Percentiles rank a stretch among this genome's conserved stretches.
These are phyloP conservation scores for Auanema freiburgensis DNA, from an alignment of 2,888 invertebrate species.

Conservation along the genomic window DNA sequence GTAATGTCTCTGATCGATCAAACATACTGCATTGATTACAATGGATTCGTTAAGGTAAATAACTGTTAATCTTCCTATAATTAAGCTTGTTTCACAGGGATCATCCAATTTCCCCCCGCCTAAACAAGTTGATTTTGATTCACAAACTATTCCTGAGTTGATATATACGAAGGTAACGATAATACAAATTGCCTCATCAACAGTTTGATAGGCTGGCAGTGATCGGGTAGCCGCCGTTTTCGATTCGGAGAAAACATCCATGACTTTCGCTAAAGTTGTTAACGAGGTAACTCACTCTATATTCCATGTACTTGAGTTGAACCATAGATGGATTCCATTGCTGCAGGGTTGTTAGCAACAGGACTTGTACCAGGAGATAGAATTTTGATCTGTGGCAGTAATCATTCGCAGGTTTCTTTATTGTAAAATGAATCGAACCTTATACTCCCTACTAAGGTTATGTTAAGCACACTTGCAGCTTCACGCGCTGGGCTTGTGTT, in stretches of 20 bases:
- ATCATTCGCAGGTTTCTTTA: conserved; percentile 57
- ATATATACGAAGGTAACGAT: conserved; percentile 46
- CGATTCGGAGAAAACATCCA: conserved; percentile 50
- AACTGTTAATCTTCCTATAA: background rate
- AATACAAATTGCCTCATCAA: too few relatives aligned
- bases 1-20: conserved; percentile 10
- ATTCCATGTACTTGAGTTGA: conserved; percentile 11
- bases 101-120: conserved; percentile 35
- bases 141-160: conserved; percentile 55
- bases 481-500: conserved; percentile 66
- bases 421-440: background rate
- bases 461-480: conserved; percentile 52
- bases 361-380: conserved; percentile 66
- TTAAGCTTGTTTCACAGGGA: conserved; percentile 23
- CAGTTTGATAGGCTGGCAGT: conserved; percentile 19
- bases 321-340: conserved; percentile 52
- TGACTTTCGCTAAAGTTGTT: conserved; percentile 46
- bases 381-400: conserved; percentile 67
- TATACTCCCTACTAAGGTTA: conserved; percentile 26
- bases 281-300: conserved; percentile 30
- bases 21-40: conserved; percentile 41
- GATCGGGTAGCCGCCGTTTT: conserved; percentile 53
- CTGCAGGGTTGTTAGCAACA: conserved; percentile 65
- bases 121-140: conserved; percentile 43
- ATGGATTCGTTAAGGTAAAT: conserved; percentile 39